A percentile compares a stretch with the other conserved stretches of the same genome.
Conservation (phyloP, 1,140 invertebrate genomes). For the Arion vulgaris region DNA sequence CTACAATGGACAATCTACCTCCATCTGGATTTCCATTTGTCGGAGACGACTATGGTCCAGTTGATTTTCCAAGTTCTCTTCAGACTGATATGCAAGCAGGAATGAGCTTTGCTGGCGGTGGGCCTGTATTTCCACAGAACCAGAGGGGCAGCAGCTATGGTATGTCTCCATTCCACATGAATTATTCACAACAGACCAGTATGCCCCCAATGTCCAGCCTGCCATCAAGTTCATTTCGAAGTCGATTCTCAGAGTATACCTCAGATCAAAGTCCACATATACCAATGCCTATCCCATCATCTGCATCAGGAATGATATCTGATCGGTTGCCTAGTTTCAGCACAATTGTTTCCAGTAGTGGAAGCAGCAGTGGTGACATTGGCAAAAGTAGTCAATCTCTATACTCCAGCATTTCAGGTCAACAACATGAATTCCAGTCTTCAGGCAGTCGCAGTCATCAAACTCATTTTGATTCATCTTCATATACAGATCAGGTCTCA, state of each 20-base stretch:
- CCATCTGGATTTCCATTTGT: conserved; percentile 36
- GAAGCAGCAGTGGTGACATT: conserved; percentile 4
- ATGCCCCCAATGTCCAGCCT: conserved; percentile 30
- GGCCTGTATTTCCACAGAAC: conserved; percentile 35
- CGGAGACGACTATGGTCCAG: conserved; percentile 35
- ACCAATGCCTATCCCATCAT: conserved; percentile 21
- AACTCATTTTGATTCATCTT: conserved; percentile 25
- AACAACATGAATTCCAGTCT: conserved; percentile 32
- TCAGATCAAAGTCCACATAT: conserved; percentile 31
- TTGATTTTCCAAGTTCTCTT: conserved; percentile 35
- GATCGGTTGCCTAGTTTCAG: conserved; percentile 48
- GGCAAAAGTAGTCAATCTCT: conserved; percentile 15
- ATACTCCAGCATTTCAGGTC: conserved; percentile 21
- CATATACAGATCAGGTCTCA: conserved; percentile 19
- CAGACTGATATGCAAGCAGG: conserved; percentile 35
- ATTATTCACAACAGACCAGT: conserved; percentile 32
- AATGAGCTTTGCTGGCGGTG: conserved; percentile 35
- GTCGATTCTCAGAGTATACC: conserved; percentile 23
- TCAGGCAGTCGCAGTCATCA: conserved; percentile 8
- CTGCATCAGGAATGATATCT: conserved; percentile 34
- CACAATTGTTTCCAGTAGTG: conserved; percentile 42
- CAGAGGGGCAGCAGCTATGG: conserved; percentile 29
- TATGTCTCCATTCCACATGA: conserved; percentile 39
- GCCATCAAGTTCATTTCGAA: conserved; percentile 19
- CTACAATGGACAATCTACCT: conserved; percentile 33